Evolutionary conservation across 2,113 vertebrate genomes (phyloP), one percentile per base, ranked within the genome.

Genomic region (Crypturellus undulatus): DNA sequence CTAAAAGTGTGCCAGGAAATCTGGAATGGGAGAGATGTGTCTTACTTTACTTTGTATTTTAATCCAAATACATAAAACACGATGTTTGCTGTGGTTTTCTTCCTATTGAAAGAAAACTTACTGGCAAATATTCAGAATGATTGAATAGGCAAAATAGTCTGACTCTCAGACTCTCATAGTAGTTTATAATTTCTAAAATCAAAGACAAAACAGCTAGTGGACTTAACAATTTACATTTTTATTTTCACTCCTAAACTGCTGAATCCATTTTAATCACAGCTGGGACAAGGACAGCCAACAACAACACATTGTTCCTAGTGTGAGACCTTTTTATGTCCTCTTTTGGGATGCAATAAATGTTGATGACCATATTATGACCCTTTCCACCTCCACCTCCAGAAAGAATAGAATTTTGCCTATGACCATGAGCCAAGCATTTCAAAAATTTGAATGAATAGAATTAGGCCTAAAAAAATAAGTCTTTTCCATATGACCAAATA

Each of bases 301-400:
- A 89, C 51, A 97, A 92, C 89, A 96, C 20, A 82, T 76, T 71
- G 56, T 56, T 94, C 92, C 67, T 82, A 79, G 78, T 9, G 7
- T 80, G 81, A 95, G 77, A 93, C 71, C 45, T 91, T 95, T 93
- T 87, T 75, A 91, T 88, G 32, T 92, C 70, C 89, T 94, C 81
- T 95, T 95, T 62, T 94, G 87, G 81, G 93, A 95, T 93, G 32
- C 67, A 87, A 90, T 81, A 94, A 70, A 85, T 85, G 68, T 92
- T 92, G 87, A 88, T 96, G 92, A 96, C 90, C 92, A 95, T 88
- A 88, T 95, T 69, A 86, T 90, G 93, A 96, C 92, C 94, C 79
- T 93, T 79, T 90, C 85, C 79, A 68, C 90, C 93, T 90, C 85
- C 79, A 68, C 90, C 93, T 94, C 43, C 72, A 91, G 87, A 94